Conservation (phyloP, 2,113 vertebrate species). For the Otus sunia region DNA sequence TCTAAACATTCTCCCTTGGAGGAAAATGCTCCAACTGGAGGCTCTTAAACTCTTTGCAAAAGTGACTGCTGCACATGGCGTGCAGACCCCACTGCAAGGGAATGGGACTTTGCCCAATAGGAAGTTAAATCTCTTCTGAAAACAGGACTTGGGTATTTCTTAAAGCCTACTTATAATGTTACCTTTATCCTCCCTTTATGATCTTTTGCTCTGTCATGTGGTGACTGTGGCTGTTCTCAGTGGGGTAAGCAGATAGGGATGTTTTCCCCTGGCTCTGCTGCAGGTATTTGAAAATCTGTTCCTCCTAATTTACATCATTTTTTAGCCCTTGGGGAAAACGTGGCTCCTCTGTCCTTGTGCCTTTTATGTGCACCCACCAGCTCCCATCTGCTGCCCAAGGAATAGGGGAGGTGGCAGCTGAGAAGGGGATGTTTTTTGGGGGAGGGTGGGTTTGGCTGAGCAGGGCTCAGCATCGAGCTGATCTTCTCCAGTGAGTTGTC, state of each 20-base stretch:
- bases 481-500: accelerated
- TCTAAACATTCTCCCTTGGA: background rate
- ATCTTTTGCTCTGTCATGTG: background rate
- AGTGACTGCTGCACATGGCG: background rate
- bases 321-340: background rate
- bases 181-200: background rate
- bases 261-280: background rate
- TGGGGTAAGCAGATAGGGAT: background rate
- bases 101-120: background rate
- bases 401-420: background rate
- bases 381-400: background rate
- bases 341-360: background rate
- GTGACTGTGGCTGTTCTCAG: background rate
- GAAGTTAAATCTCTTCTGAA: background rate
- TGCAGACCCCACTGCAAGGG: background rate
- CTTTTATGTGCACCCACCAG: background rate
- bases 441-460: background rate
- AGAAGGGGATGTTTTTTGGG: background rate
- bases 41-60: background rate
- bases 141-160: background rate
- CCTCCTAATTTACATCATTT: background rate
- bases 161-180: background rate
- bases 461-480: background rate
- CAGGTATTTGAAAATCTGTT: background rate
- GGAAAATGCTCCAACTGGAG: background rate